phyloP scores from a whole-genome alignment of 2,888 invertebrate species.

The Camptogramma bilineatum region DNA sequence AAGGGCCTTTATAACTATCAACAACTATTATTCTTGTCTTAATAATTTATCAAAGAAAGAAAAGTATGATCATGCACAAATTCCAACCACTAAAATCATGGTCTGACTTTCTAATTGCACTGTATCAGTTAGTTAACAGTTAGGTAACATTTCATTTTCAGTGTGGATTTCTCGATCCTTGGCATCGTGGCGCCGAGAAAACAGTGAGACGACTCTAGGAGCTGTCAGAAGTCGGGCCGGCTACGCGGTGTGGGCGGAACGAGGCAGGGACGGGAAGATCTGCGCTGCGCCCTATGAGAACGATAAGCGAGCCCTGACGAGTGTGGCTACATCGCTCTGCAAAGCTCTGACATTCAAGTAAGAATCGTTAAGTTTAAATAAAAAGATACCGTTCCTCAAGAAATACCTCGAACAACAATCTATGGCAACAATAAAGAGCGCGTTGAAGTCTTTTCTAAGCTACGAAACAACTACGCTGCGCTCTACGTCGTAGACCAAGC shows the following conservation, averaged over 20 bases:
- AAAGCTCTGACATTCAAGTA: slow-evolving; percentile 91
- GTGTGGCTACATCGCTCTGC: slow-evolving; percentile 92
- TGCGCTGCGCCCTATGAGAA: slow-evolving; percentile 92
- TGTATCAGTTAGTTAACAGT: too few species aligned
- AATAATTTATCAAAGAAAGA: too few species aligned
- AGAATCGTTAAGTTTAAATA: slow-evolving; percentile 20
- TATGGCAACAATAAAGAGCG: not conserved
- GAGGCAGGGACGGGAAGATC: slow-evolving; percentile 91
- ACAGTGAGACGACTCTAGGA: slow-evolving; percentile 88
- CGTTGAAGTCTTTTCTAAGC: slow-evolving; percentile 18
- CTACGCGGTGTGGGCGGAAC: slow-evolving; percentile 94
- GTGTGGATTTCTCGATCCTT: slow-evolving; percentile 91
- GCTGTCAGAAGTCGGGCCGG: slow-evolving; percentile 90
- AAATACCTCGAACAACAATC: not conserved
- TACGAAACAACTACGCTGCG: slow-evolving; percentile 7
- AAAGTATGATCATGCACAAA: too few species aligned
- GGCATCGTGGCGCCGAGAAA: slow-evolving; percentile 86
- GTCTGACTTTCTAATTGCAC: too few species aligned
- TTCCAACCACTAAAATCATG: too few species aligned
- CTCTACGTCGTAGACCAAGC: slow-evolving; percentile 9
- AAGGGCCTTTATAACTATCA: too few species aligned
- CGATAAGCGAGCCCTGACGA: slow-evolving; percentile 86
- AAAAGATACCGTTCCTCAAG: not conserved
- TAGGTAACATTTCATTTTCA: slow-evolving; percentile 65
- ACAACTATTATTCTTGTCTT: too few species aligned